Evolutionary conservation across 2,888 invertebrate species (phyloP), one percentile per base, ranked within the genome.

Genomic region (Nebria salina): DNA sequence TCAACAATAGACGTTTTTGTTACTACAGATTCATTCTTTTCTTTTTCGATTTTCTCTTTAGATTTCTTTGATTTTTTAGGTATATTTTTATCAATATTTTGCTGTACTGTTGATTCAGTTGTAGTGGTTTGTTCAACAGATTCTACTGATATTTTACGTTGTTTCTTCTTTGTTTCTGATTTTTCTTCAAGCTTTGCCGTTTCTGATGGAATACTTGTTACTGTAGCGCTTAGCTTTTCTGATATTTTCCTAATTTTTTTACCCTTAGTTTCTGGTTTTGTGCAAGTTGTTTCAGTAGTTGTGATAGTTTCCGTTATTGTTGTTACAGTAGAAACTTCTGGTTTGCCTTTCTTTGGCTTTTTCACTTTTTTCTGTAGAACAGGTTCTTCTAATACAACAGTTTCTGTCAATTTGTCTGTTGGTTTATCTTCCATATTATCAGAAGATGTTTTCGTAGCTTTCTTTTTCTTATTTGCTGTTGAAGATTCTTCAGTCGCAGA

Each of bases 241-340:
- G 90, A n/a, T 86, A 54, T 83, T 89, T 77, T 90, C 68, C 86
- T 86, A 84, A 90, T 90, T 87, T 89, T 90, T 85, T 90, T 90
- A 4, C 85, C 77, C 85, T 88, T 72, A 70, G 72, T 72, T 72
- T 79, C 66, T 72, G 65, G 15, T 73, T 54, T n/a, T 26, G 15
- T 88, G 13, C 42, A n/a, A 25, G 82, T 70, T 70, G 87, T 87
- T 54, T 85, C 85, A 6, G 83, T 82, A 25, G 77, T 76, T 43
- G 83, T 82, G 72, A 87, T 86, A 34, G 83, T 70, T 75, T 83
- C 83, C 0, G 83, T 83, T 13, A 85, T 85, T 34, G 87, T 85
- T 25, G 82, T 83, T 72, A 84, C 83, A 1, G 43, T 77, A 7
- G 42, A 43, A 15, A 83, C 26, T 82, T 86, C 86, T 26, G 85